Conservation (phyloP, 1,140 invertebrate genomes). For the Gerris buenoi region DNA sequence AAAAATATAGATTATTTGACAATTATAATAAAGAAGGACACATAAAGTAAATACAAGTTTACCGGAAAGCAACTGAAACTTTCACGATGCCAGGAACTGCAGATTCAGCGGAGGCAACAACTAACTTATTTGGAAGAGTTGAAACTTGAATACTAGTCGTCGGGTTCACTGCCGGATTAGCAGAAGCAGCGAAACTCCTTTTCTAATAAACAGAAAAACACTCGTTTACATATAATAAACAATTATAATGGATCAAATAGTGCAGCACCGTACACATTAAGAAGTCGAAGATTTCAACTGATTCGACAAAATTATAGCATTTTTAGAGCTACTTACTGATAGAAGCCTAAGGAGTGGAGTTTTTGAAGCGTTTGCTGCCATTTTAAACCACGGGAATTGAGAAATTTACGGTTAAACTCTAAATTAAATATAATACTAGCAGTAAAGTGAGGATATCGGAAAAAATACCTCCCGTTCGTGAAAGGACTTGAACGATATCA, state of each 20-base stretch:
- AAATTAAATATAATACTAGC: no score
- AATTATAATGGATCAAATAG: no score
- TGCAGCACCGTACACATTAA: not conserved
- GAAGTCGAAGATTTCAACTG: not conserved
- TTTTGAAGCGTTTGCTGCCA: not conserved
- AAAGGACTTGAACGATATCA: no score
- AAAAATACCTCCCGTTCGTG: no score
- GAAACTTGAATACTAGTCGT: slow-evolving; percentile 1
- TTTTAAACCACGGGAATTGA: no score
- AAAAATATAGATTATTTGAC: no score
- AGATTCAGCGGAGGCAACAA: not conserved
- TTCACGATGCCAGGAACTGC: not conserved
- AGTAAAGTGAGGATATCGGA: no score
- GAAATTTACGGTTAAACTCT: no score
- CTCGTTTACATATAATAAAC: no score
- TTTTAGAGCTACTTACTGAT: not conserved
- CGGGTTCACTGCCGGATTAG: not conserved
- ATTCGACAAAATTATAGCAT: no score
- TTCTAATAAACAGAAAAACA: not conserved
- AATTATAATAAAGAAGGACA: no score
- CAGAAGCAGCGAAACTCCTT: not conserved
- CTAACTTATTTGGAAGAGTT: slow-evolving; percentile 1
- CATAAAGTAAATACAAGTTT: not conserved
- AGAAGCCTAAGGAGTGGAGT: not conserved
- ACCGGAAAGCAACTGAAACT: not conserved